Evolutionary conservation across 2,888 invertebrate genomes (phyloP).

Genomic region (Tyria jacobaeae): DNA sequence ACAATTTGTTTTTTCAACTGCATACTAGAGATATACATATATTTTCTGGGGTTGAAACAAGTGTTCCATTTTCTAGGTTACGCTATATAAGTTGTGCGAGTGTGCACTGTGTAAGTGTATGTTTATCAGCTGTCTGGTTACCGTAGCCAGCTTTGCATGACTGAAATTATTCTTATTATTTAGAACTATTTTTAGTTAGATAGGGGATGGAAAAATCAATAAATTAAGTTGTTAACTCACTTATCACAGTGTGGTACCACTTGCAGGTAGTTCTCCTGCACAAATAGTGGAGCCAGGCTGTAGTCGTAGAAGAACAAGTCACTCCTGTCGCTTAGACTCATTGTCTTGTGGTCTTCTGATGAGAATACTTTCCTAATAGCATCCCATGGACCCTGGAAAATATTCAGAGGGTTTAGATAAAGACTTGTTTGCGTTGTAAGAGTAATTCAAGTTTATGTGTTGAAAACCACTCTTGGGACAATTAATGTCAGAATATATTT

Average conservation of each 20-base stretch:
- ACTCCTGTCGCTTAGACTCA: constrained; percentile 93
- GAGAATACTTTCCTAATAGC: constrained; percentile 96
- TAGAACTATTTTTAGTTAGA: background rate
- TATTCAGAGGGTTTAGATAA: background rate
- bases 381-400: constrained; percentile 95
- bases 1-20: too few species aligned
- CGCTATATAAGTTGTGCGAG: too few species aligned
- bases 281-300: constrained; percentile 97
- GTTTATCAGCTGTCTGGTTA: too few species aligned
- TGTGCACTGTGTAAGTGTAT: too few species aligned
- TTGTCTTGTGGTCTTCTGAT: constrained; percentile 90
- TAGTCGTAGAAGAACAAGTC: constrained; percentile 99
- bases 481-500: too few species aligned
- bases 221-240: constrained; percentile 49
- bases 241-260: constrained; percentile 92
- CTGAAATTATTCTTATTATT: too few species aligned
- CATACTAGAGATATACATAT: too few species aligned
- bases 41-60: too few species aligned
- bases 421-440: background rate
- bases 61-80: too few species aligned
- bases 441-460: background rate
- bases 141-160: too few species aligned
- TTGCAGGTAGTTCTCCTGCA: constrained; percentile 98
- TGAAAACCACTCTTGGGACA: background rate
- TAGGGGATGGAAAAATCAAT: background rate